Evolutionary conservation across 2,113 vertebrate species (phyloP).

Genomic region (Notothenia coriiceps): DNA sequence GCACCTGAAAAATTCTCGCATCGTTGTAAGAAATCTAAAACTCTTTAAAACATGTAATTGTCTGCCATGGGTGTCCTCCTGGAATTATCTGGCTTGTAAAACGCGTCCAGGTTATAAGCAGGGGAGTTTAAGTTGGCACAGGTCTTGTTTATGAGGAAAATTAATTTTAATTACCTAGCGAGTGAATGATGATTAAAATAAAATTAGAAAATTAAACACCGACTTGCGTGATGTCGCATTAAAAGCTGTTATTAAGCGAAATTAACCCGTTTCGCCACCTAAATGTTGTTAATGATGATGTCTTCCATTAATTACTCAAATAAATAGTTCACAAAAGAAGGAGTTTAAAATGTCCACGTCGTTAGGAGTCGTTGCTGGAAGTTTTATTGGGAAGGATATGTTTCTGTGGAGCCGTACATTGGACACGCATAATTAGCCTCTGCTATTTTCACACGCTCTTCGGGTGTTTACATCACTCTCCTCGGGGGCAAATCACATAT

Average conservation of each 20-base stretch:
- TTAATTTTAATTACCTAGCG: constrained; percentile 70
- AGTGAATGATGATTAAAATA: constrained; percentile 62
- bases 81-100: constrained; percentile 43
- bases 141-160: constrained; percentile 67
- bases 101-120: constrained; percentile 41
- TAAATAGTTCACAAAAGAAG: constrained; percentile 59
- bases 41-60: constrained; percentile 35
- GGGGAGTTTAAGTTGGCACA: constrained; percentile 61
- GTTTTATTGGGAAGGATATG: constrained; percentile 63
- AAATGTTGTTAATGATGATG: constrained; percentile 48
- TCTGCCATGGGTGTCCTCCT: constrained; percentile 33
- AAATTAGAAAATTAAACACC: constrained; percentile 63
- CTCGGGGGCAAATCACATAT: constrained; percentile 76
- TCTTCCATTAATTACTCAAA: constrained; percentile 53
- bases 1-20: constrained; percentile 51
- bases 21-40: constrained; percentile 38
- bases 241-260: constrained; percentile 27
- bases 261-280: constrained; percentile 44
- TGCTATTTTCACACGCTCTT: constrained; percentile 77
- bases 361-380: constrained; percentile 50
- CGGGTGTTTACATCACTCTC: constrained; percentile 76
- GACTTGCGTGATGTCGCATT: constrained; percentile 41
- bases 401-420: constrained; percentile 66
- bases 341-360: constrained; percentile 41
- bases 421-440: constrained; percentile 79